phyloP scores from a whole-genome alignment of 2,888 invertebrate genomes.

The Drosophila nr. fundita region DNA sequence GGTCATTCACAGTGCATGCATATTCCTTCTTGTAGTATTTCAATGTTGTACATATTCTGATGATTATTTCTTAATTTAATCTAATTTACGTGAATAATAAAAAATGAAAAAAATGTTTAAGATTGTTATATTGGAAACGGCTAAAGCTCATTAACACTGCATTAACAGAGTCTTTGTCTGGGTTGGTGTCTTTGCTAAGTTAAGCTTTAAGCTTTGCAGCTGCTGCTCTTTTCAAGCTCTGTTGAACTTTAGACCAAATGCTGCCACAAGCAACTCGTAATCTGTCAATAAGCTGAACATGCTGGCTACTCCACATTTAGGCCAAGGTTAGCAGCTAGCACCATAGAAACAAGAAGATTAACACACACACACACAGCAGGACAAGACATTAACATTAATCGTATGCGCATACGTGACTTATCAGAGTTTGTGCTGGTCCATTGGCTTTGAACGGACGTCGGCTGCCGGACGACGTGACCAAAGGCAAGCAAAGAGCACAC shows the following conservation, averaged over 20 bases:
- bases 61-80: slow-evolving; percentile 74
- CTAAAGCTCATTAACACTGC: neutral
- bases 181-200: slow-evolving; percentile 46
- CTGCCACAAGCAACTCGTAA: slow-evolving; percentile 9
- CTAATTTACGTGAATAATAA: slow-evolving; percentile 73
- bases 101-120: slow-evolving; percentile 45
- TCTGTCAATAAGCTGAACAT: slow-evolving; percentile 10
- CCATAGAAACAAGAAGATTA: slow-evolving; percentile 53
- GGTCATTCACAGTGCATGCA: slow-evolving; percentile 52
- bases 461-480: slow-evolving; percentile 67
- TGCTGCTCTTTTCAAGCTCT: neutral
- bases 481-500: slow-evolving; percentile 40
- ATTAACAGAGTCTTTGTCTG: slow-evolving; percentile 1
- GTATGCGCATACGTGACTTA: slow-evolving; percentile 73
- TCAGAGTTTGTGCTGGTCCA: slow-evolving; percentile 45
- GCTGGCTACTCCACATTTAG: slow-evolving; percentile 50
- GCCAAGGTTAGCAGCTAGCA: slow-evolving; percentile 64
- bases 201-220: slow-evolving; percentile 6
- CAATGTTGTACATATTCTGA: slow-evolving; percentile 78
- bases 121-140: neutral
- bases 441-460: slow-evolving; percentile 8
- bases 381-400: slow-evolving; percentile 65
- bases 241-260: slow-evolving; percentile 30
- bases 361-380: slow-evolving; percentile 49
- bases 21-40: slow-evolving; percentile 70